Base-by-base conservation (phyloP, 1,140 invertebrate genomes). In the Lepidostoma basale region DNA sequence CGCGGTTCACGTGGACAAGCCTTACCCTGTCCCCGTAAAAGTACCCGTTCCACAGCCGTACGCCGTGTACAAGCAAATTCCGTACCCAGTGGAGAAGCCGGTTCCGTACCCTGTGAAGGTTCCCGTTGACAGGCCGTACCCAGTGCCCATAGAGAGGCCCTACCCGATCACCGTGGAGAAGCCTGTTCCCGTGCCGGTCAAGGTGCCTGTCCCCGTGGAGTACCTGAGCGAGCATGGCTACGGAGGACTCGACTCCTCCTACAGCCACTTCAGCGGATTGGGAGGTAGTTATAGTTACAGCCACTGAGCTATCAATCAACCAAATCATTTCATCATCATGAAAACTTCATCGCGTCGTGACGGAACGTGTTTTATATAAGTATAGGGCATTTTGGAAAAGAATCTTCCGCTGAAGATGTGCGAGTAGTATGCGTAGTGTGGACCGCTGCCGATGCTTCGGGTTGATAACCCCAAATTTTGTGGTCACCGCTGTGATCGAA, bases 41-140 rank as follows among this genome's bases (percentile, higher is more conserved):
- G 84, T 85, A 23, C 76, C 81, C 62, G 83, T 85, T 39, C 84
- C 83, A 54, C 80, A 84, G 74, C 84, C 85, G 25, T 86, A 86
- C 76, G 76, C 80, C 23, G 82, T 83, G n/a, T 80, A 84, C 72
- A 86, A 86, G 74, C 83, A 84, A 36, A 79, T 86, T n/a, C 87
- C 86, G 12, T 82, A 84, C 74, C 82, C 86, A 52, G 88, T 90
- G 30, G 86, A 89, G 74, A 88, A 85, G 69, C 87, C 83, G 25
- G 85, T 88, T 36, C 85, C 88, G 12, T 85, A 87, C 70, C 84
- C 87, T 60, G 87, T 90, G 33, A 84, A 84, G 73, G 82, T 84
- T 9, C 84, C 85, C 67, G 83, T 87, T 44, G 85, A 87, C 75
- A 84, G 86, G 84, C 75, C 82, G 75, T 85, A 85, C 76, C 85